Evolutionary conservation across 2,113 vertebrate genomes (phyloP).

Genomic region (Condylura cristata): DNA sequence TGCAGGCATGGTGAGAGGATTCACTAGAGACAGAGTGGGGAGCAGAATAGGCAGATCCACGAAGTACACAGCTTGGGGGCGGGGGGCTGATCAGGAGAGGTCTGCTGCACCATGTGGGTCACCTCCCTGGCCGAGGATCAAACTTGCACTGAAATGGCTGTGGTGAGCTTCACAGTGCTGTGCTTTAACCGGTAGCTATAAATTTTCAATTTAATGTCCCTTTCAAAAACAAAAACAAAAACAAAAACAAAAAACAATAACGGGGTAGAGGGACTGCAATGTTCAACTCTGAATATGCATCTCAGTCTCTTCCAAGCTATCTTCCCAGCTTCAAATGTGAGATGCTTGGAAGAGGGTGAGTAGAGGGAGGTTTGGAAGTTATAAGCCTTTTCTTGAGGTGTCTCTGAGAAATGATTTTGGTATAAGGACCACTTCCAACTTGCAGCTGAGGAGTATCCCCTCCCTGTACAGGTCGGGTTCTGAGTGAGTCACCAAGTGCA

Average conservation of each 20-base stretch:
- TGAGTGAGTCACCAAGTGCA: neutral
- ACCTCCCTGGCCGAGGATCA: too few relatives aligned
- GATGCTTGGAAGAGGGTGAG: neutral
- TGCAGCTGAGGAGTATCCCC: neutral
- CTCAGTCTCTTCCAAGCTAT: neutral
- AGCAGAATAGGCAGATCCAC: too few relatives aligned
- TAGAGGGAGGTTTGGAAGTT: neutral
- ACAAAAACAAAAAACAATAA: slow-evolving; percentile 1
- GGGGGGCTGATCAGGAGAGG: too few relatives aligned
- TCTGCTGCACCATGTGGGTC: too few relatives aligned
- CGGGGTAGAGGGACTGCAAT: neutral
- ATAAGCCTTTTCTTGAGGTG: neutral
- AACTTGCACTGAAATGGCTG: too few relatives aligned
- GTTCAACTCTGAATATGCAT: neutral
- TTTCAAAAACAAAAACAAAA: too few relatives aligned
- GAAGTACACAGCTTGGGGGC: too few relatives aligned
- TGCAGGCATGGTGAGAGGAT: too few relatives aligned
- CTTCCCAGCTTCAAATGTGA: neutral
- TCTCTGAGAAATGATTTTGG: neutral
- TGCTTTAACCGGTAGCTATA: too few relatives aligned
- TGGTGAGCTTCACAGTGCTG: too few relatives aligned
- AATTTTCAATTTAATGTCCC: neutral
- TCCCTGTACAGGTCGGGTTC: neutral
- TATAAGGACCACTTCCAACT: neutral
- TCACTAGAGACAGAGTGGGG: too few relatives aligned